phyloP scores from a whole-genome alignment of 23 tunicate species.

The Diplosoma virens region DNA sequence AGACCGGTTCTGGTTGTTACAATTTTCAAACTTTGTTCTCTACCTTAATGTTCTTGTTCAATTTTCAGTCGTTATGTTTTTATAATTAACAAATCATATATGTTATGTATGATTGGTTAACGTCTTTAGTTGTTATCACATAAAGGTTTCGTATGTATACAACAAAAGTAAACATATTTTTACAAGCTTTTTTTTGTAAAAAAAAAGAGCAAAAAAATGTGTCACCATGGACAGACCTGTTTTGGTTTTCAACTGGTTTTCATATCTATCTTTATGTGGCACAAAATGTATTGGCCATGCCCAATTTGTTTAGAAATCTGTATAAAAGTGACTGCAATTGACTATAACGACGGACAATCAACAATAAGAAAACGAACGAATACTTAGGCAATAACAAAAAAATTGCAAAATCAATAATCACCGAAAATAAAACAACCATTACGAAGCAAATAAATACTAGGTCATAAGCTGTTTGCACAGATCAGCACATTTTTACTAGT shows the following conservation, averaged over 20 bases:
- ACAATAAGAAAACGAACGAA: not conserved
- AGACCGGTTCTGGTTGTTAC: not conserved
- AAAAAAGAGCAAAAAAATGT: not conserved
- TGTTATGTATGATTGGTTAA: not conserved
- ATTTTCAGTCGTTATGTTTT: not conserved
- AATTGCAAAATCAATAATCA: not conserved
- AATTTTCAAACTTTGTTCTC: not conserved
- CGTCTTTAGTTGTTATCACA: not conserved
- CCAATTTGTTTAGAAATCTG: not conserved
- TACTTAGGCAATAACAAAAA: not conserved
- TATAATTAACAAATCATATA: no score
- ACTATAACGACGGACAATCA: not conserved
- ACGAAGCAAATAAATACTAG: not conserved
- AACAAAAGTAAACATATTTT: not conserved
- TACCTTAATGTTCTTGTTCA: not conserved
- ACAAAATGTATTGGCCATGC: not conserved
- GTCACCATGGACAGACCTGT: not conserved
- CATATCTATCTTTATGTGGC: not conserved
- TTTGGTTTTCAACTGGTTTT: not conserved
- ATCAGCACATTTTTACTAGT: not conserved
- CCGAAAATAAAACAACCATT: not conserved
- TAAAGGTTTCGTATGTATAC: not conserved
- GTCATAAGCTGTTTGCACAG: not conserved
- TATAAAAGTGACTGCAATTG: not conserved
- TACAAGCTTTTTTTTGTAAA: no score